phyloP scores from a whole-genome alignment of 2,113 vertebrate species.

The Epinephelus cyanopodus region DNA sequence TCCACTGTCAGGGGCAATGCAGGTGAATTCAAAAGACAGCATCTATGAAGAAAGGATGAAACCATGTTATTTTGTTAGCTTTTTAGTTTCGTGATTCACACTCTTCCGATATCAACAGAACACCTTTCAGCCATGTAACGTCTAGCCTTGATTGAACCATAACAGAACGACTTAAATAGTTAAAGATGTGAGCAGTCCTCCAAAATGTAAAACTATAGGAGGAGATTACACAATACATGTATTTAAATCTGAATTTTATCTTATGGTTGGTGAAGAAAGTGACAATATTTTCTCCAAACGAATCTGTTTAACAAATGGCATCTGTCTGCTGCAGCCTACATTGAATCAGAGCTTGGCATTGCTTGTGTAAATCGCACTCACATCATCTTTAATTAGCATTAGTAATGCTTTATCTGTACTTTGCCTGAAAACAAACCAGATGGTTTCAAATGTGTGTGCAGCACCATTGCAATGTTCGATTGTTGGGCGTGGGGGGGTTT shows the following conservation, averaged over 20 bases:
- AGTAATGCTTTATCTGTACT: constrained; percentile 71
- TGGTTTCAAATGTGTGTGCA: constrained; percentile 66
- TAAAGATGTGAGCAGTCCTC: not conserved
- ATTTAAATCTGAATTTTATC: not conserved
- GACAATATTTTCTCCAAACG: constrained; percentile 36
- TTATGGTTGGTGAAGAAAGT: constrained; percentile 16
- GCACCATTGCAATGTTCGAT: constrained; percentile 48
- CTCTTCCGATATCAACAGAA: constrained; percentile 11
- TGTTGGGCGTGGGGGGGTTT: constrained; percentile 53
- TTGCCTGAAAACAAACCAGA: constrained; percentile 74
- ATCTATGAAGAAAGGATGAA: constrained; percentile 50
- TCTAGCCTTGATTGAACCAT: not conserved
- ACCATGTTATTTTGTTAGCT: constrained; percentile 31
- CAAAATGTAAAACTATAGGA: not conserved
- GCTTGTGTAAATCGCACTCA: constrained; percentile 64
- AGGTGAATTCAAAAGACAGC: constrained; percentile 83
- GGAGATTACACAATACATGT: not conserved
- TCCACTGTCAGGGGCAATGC: constrained; percentile 80
- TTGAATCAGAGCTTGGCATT: constrained; percentile 60
- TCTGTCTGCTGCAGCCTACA: constrained; percentile 56
- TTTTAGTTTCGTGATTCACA: constrained; percentile 19
- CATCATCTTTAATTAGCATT: constrained; percentile 77
- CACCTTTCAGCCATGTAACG: not conserved
- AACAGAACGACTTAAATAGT: not conserved
- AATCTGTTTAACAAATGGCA: constrained; percentile 56